Evolutionary conservation across 2,113 vertebrate genomes (phyloP).

Genomic region (Globicephala melas): DNA sequence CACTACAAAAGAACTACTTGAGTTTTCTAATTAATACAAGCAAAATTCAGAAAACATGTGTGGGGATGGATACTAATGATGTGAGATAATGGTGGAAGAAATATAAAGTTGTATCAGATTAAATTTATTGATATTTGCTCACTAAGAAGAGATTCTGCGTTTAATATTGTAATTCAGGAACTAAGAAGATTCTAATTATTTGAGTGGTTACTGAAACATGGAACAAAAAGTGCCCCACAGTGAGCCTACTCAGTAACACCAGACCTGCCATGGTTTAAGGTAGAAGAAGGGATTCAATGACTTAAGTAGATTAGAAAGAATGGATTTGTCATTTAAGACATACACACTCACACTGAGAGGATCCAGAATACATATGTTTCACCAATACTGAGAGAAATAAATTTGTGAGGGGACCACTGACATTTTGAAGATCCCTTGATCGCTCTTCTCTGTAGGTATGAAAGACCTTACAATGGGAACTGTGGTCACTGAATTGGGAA

Average conservation of each 20-base stretch:
- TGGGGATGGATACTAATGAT: neutral
- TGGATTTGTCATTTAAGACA: neutral
- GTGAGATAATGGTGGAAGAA: neutral
- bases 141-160: neutral
- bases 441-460: neutral
- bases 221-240: neutral
- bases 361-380: neutral
- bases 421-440: neutral
- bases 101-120: neutral
- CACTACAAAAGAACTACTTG: neutral
- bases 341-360: neutral
- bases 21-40: neutral
- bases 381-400: neutral
- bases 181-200: neutral
- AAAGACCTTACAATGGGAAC: neutral
- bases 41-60: neutral
- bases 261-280: neutral
- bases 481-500: neutral
- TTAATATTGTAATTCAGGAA: neutral
- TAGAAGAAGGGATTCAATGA: neutral
- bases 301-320: neutral
- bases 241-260: neutral
- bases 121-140: neutral
- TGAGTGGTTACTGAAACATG: neutral
- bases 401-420: neutral